A percentile compares a stretch with the other conserved stretches of the same genome.
Conservation (phyloP, 2,888 invertebrate genomes). For the Loripinus fragilis region DNA sequence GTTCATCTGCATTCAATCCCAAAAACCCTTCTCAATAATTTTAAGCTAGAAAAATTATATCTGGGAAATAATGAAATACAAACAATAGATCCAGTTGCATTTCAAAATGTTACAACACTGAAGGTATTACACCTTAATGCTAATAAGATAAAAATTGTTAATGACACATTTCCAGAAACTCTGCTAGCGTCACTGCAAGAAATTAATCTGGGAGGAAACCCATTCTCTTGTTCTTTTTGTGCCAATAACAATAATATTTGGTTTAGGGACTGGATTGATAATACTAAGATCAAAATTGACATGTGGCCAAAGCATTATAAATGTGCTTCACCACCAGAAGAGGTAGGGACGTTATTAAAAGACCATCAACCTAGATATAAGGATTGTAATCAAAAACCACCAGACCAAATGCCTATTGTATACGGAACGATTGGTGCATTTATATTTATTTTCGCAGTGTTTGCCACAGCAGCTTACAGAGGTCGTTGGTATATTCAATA, state of each 20-base stretch:
- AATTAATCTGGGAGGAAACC: conserved; percentile 18
- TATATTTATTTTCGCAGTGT: background rate
- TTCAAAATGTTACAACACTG: conserved; percentile 3
- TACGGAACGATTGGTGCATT: conserved; percentile 15
- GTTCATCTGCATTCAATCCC: conserved; percentile 22
- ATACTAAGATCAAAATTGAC: conserved; percentile 2
- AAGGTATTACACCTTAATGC: conserved; percentile 11
- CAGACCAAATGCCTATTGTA: conserved; percentile 1
- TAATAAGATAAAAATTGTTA: conserved; percentile 6
- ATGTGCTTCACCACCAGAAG: conserved; percentile 26
- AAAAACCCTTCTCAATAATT: background rate
- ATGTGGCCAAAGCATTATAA: conserved; percentile 32
- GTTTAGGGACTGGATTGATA: conserved; percentile 25
- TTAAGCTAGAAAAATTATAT: background rate
- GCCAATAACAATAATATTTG: conserved; percentile 3
- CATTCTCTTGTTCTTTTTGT: conserved; percentile 27
- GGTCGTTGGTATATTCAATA: conserved; percentile 16
- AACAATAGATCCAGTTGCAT: background rate
- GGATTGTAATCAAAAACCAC: conserved; percentile 3
- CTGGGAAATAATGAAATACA: conserved; percentile 13
- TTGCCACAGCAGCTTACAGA: background rate
- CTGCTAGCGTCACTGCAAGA: background rate
- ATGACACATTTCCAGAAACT: conserved; percentile 16
- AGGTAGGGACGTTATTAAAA: background rate
- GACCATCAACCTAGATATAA: conserved; percentile 3